Evolutionary conservation across 2,888 invertebrate genomes (phyloP), one percentile per base, ranked within the genome.

Genomic region (Xiphydria camelus): DNA sequence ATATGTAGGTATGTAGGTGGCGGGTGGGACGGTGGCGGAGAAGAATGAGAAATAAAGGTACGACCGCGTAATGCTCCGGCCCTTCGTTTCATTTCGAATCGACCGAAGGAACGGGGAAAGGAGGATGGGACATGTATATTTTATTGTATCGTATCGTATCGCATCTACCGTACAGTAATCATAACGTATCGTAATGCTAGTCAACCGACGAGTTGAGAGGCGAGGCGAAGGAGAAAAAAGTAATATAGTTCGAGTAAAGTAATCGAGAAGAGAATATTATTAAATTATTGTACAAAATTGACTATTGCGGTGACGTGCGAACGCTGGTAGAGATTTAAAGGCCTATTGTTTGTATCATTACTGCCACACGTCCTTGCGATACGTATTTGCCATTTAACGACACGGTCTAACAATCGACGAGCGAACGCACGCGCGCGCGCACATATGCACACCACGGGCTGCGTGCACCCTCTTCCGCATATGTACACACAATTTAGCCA

Each of bases 251-350:
- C 36, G 53, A 55, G 26, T 57, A 51, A 60, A 48, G 49, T 53
- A 54, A 58, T 60, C 48, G 46, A 53, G 39, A 39, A 7, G 29
- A 44, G 26, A 31, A n/a, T n/a, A n/a, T n/a, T 44, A 58, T 60
- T 55, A 53, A 60, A 60, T 61, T 53, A 58, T 60, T 64, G 64
- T 62, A 62, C 64, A 64, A 66, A 66, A 60, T 47, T 53, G 26
- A 26, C 26, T 10, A n/a, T 3, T 26, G 7, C 5, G 10, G 6
- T n/a, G 10, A 12, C 4, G 10, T 12, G 5, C 5, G 0, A 4
- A 6, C 1, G 23, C 9, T 6, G 22, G 22, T 3, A 23, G 23
- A 23, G 23, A 23, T n/a, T n/a, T n/a, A n/a, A n/a, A n/a, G n/a
- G n/a, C n/a, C n/a, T n/a, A n/a, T n/a, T n/a, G n/a, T n/a, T n/a